These are phyloP conservation scores for Notothenia coriiceps DNA, from an alignment of 2,113 vertebrate genomes.

Conservation along the genomic window DNA sequence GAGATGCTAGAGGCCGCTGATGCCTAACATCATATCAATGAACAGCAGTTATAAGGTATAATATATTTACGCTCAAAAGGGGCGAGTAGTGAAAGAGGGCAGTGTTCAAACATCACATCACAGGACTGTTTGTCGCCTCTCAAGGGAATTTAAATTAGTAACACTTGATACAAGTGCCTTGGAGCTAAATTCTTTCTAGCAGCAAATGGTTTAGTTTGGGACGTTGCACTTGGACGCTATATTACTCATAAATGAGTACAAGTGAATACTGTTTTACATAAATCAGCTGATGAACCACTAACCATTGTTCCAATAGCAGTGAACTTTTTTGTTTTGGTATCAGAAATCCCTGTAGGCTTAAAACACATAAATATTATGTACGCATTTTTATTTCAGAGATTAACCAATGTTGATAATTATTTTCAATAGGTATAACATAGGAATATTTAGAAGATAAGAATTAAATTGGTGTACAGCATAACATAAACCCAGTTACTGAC, in stretches of 20 bases:
- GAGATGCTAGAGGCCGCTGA: background rate
- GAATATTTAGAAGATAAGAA: background rate
- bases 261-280: background rate
- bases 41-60: background rate
- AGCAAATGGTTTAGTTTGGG: background rate
- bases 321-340: background rate
- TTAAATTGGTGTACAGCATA: background rate
- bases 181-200: background rate
- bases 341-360: background rate
- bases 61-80: background rate
- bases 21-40: background rate
- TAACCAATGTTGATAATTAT: background rate
- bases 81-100: constrained; percentile 19
- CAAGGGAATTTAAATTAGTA: constrained; percentile 31
- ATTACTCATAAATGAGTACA: background rate
- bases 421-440: background rate
- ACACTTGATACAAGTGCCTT: background rate
- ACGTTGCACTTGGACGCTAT: background rate
- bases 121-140: constrained; percentile 29
- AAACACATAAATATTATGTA: too few species aligned
- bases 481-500: background rate
- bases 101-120: constrained; percentile 40
- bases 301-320: background rate
- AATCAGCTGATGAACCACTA: constrained; percentile 34
- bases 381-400: background rate